Conservation (phyloP, 1,140 invertebrate genomes). For the Lamellibrachia luymesi region DNA sequence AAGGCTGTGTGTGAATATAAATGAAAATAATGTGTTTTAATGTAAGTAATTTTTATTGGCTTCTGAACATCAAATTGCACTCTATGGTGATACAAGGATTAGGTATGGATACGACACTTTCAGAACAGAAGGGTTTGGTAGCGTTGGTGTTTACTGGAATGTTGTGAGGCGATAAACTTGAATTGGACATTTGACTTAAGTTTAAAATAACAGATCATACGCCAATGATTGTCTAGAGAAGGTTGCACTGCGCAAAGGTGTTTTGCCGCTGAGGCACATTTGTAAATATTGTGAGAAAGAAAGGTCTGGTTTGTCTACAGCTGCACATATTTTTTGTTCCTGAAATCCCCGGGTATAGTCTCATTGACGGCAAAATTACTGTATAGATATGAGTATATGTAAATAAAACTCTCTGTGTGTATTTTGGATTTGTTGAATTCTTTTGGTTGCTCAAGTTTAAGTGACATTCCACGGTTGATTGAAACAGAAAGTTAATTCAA, state of each 20-base stretch:
- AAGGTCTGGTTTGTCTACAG: not conserved
- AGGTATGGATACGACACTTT: not conserved
- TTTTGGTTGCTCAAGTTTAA: not conserved
- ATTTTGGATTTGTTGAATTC: not conserved
- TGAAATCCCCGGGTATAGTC: not conserved
- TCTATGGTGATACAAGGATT: not conserved
- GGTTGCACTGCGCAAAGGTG: not conserved
- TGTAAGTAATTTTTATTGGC: not conserved
- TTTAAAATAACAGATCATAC: not conserved
- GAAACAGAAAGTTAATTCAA: not conserved
- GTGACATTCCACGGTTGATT: not conserved
- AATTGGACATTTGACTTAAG: not conserved
- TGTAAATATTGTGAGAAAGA: not conserved
- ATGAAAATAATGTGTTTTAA: not conserved
- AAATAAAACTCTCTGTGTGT: constrained; percentile 1
- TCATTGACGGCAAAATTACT: not conserved
- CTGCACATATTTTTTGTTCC: not conserved
- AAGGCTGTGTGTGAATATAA: not conserved
- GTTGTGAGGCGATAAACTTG: not conserved
- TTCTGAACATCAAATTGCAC: not conserved
- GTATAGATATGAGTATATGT: constrained; percentile 5
- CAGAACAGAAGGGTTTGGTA: not conserved
- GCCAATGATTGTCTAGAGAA: not conserved
- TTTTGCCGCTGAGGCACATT: not conserved
- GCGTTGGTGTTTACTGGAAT: not conserved